Conservation (phyloP, 2,113 vertebrate genomes). For the Alligator mississippiensis region DNA sequence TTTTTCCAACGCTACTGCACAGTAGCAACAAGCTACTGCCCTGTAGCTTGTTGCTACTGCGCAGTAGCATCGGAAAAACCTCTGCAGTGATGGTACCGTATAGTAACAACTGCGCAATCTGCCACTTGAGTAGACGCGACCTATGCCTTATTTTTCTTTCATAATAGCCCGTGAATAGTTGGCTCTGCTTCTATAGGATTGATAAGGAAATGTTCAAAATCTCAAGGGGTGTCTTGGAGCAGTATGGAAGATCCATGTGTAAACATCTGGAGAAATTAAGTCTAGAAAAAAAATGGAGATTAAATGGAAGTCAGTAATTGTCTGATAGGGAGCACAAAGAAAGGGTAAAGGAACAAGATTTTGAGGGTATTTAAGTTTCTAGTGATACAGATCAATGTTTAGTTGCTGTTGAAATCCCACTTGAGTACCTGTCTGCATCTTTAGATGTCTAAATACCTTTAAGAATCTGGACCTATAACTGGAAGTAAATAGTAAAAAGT, state of each 20-base stretch:
- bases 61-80: too few species aligned
- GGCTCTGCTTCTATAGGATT: conserved; percentile 9
- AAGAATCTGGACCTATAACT: background rate
- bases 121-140: too few species aligned
- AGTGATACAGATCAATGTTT: background rate
- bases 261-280: conserved; percentile 6
- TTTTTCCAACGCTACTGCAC: too few species aligned
- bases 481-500: conserved; percentile 7
- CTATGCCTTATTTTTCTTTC: background rate
- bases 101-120: too few species aligned
- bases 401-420: background rate
- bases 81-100: too few species aligned
- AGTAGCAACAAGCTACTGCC: too few species aligned
- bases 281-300: conserved; percentile 42
- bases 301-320: background rate
- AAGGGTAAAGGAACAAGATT: background rate
- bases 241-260: conserved; percentile 26
- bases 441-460: background rate
- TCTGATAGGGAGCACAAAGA: conserved; percentile 15
- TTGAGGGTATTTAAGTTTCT: background rate
- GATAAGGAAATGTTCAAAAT: conserved; percentile 33
- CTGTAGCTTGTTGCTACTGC: too few species aligned
- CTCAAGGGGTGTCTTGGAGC: conserved; percentile 3
- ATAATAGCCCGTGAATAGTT: background rate
- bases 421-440: background rate